A percentile compares a stretch with the other conserved stretches of the same genome.
These are phyloP conservation scores for Diuraphis noxia DNA, from an alignment of 1,140 invertebrate genomes.

Conservation along the genomic window DNA sequence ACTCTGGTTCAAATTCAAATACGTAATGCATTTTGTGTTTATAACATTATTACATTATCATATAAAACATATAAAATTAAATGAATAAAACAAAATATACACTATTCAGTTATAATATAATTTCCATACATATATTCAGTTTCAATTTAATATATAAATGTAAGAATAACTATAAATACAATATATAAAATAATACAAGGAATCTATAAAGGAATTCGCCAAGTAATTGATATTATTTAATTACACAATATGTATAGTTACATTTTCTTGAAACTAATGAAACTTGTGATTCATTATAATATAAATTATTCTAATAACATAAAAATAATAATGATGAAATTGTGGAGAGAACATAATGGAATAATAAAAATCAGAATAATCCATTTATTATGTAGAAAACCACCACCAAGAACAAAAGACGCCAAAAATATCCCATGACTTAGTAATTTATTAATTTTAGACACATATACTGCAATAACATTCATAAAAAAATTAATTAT, in stretches of 20 bases:
- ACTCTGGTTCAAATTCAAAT: background rate
- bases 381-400: background rate
- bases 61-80: background rate
- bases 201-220: background rate
- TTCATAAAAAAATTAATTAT: background rate
- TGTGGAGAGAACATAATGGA: background rate
- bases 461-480: background rate
- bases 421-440: background rate
- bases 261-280: background rate
- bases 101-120: background rate
- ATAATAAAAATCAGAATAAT: background rate
- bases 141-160: background rate
- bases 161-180: background rate
- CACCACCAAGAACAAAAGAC: background rate
- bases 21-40: background rate
- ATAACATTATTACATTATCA: too few relatives aligned
- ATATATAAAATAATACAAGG: background rate
- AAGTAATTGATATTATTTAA: background rate
- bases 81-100: background rate
- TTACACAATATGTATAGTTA: background rate
- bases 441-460: background rate
- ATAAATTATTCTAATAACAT: background rate
- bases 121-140: background rate
- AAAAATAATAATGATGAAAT: background rate
- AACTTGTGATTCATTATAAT: background rate